These are phyloP conservation scores for Boulengeromyrus knoepffleri DNA, from an alignment of 2,113 vertebrate genomes.

Conservation along the genomic window DNA sequence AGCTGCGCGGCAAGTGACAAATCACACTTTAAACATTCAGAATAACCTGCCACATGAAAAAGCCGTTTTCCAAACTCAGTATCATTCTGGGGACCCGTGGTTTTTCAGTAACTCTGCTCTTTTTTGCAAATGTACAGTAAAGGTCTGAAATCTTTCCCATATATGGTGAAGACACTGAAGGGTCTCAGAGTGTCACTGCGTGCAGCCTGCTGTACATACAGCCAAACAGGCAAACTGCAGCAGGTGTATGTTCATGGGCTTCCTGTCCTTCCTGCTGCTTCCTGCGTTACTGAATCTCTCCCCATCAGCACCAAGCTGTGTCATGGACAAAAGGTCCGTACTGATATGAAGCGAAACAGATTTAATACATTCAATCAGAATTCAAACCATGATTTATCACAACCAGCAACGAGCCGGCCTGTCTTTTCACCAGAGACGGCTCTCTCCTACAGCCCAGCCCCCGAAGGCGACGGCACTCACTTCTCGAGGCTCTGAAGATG, in stretches of 20 bases:
- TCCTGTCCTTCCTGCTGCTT: neutral
- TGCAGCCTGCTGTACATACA: neutral
- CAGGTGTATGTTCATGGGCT: neutral
- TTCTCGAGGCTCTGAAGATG: constrained; percentile 95
- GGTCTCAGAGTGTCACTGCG: neutral
- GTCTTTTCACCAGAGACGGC: neutral
- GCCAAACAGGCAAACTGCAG: neutral
- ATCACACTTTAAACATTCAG: neutral
- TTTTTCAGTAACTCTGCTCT: neutral
- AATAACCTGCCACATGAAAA: neutral
- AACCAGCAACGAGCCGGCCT: neutral
- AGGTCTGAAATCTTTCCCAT: neutral
- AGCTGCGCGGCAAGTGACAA: constrained; percentile 51
- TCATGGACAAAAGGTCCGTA: neutral
- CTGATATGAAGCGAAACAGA: neutral
- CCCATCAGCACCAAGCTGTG: neutral
- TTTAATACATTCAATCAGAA: neutral
- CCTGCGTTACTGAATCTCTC: neutral
- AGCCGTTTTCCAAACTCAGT: neutral
- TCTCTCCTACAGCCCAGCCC: neutral
- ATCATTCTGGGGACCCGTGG: neutral
- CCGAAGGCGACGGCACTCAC: constrained; percentile 60
- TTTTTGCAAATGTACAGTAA: neutral
- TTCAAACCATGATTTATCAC: neutral
- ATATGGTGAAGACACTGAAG: neutral